Evolutionary conservation across 2,888 invertebrate species (phyloP).

Genomic region (Cosmorhoe ocellata): DNA sequence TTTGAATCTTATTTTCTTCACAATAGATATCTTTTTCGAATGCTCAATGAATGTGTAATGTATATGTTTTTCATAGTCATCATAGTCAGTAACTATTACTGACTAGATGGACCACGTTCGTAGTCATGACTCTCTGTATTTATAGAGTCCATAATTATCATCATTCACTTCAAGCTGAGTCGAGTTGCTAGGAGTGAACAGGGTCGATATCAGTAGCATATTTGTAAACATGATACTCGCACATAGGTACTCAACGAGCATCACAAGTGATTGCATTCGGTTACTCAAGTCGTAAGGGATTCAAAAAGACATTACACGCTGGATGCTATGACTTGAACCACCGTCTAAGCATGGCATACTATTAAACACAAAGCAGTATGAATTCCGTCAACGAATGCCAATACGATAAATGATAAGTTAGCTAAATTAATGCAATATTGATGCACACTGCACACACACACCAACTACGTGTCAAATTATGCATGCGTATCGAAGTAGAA

Average conservation of each 20-base stretch:
- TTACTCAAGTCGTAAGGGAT: too few relatives aligned
- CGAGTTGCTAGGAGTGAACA: not conserved
- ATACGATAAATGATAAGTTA: constrained; percentile 38
- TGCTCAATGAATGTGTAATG: not conserved
- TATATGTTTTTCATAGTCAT: too few relatives aligned
- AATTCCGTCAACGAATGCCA: constrained; percentile 38
- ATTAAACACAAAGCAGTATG: constrained; percentile 36
- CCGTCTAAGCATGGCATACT: constrained; percentile 36
- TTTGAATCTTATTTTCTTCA: not conserved
- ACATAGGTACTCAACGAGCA: not conserved
- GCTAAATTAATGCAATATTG: constrained; percentile 27
- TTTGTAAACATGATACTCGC: constrained; percentile 12
- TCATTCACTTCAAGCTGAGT: not conserved
- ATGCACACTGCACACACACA: constrained; percentile 4
- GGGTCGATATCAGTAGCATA: constrained; percentile 4
- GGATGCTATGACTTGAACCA: constrained; percentile 41
- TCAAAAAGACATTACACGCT: constrained; percentile 23
- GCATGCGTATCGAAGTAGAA: constrained; percentile 20
- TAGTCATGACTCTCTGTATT: too few relatives aligned
- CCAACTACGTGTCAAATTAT: constrained; percentile 8
- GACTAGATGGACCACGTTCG: too few relatives aligned
- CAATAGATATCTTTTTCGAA: not conserved
- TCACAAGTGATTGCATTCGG: too few relatives aligned
- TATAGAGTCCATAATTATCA: too few relatives aligned
- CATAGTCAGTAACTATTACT: too few relatives aligned